phyloP scores from a whole-genome alignment of 2,888 invertebrate species.

The Hirtodrosophila histrioides region DNA sequence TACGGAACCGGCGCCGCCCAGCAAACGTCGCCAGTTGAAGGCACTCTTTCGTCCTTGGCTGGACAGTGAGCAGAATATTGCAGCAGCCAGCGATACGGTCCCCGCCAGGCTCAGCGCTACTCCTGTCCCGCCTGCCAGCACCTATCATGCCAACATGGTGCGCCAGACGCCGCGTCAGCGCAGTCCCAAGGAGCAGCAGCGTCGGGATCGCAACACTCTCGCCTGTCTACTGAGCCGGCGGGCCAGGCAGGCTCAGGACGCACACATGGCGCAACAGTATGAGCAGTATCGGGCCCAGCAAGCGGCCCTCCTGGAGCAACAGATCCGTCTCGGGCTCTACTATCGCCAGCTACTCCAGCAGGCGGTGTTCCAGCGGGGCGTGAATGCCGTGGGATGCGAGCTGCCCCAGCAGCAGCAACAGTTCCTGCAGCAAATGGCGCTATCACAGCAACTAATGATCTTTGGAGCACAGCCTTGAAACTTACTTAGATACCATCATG shows the following conservation, averaged over 20 bases:
- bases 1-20: conserved; percentile 1
- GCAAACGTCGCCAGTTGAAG: conserved; percentile 49
- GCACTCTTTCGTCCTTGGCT: conserved; percentile 65
- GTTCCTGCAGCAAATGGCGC: conserved; percentile 67
- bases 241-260: conserved; percentile 61
- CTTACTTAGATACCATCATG: conserved; percentile 6
- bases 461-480: conserved; percentile 49
- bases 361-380: conserved; percentile 52
- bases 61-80: conserved; percentile 47
- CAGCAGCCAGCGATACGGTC: conserved; percentile 1
- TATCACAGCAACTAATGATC: conserved; percentile 64
- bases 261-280: conserved; percentile 62
- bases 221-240: conserved; percentile 65
- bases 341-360: conserved; percentile 71
- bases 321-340: conserved; percentile 68
- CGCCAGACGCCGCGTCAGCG: conserved; percentile 57
- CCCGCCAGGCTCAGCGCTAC: conserved; percentile 1
- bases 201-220: conserved; percentile 73
- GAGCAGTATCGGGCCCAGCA: conserved; percentile 53
- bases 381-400: background rate
- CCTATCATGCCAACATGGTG: conserved; percentile 72
- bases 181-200: conserved; percentile 74
- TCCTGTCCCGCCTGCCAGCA: conserved; percentile 8
- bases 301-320: conserved; percentile 57
- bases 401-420: conserved; percentile 66